These are phyloP conservation scores for Eristalis pertinax DNA, from an alignment of 2,888 invertebrate species.

Conservation along the genomic window DNA sequence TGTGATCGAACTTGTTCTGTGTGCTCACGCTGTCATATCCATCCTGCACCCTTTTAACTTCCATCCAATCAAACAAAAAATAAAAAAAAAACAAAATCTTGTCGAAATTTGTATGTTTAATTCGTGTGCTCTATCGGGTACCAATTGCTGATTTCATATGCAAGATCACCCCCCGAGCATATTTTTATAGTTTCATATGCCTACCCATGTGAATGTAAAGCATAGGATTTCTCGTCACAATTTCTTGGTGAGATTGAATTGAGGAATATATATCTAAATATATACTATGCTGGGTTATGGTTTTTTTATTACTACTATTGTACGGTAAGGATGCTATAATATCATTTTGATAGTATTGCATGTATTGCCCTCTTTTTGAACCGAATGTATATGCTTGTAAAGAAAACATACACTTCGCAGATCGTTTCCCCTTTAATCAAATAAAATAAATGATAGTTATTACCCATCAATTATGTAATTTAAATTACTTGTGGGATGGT, in stretches of 20 bases:
- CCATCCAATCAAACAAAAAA: conserved; percentile 32
- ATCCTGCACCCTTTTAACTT: conserved; percentile 50
- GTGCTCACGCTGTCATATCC: conserved; percentile 52
- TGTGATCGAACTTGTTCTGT: conserved; percentile 65
- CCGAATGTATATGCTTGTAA: conserved; percentile 18
- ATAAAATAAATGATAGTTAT: conserved; percentile 48
- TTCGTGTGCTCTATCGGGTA: conserved; percentile 33
- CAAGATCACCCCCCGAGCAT: conserved; percentile 54
- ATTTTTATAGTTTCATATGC: conserved; percentile 13
- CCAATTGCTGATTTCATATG: conserved; percentile 11
- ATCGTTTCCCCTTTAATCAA: conserved; percentile 11
- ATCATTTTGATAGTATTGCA: conserved; percentile 3
- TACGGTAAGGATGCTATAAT: conserved; percentile 29
- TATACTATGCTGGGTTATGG: conserved; percentile 16
- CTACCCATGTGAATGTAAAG: conserved; percentile 11
- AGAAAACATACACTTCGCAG: neutral
- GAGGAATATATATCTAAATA: conserved; percentile 12
- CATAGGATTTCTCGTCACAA: conserved; percentile 9
- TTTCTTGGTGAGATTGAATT: conserved; percentile 24
- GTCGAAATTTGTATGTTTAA: conserved; percentile 61
- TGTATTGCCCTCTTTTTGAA: conserved; percentile 1
- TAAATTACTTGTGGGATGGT: conserved; percentile 74
- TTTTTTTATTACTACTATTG: conserved; percentile 6
- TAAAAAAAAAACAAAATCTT: conserved; percentile 41
- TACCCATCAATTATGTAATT: conserved; percentile 77